Conservation (phyloP, 2,113 vertebrate genomes). For the Rattus norvegicus region GRCr8 NC_086039.1:5018501-5019000, state of each 20-base stretch:
- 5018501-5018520: background rate
- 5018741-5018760: background rate
- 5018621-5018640: background rate
- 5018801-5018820: background rate
- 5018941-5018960: conserved; percentile 9
- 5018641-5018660: background rate
- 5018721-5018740: background rate
- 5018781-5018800: background rate
- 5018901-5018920: background rate
- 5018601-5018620: background rate
- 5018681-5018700: background rate
- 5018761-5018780: too few relatives aligned
- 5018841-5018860: background rate
- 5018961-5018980: background rate
- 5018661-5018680: background rate
- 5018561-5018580: background rate
- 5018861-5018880: background rate
- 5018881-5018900: background rate
- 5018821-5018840: background rate
- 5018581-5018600: background rate
- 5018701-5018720: background rate
- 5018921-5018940: background rate
- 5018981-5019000: conserved; percentile 41
- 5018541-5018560: background rate
- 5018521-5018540: background rate